phyloP scores from a whole-genome alignment of 2,113 vertebrate genomes.

The Melanocharis versteri region DNA sequence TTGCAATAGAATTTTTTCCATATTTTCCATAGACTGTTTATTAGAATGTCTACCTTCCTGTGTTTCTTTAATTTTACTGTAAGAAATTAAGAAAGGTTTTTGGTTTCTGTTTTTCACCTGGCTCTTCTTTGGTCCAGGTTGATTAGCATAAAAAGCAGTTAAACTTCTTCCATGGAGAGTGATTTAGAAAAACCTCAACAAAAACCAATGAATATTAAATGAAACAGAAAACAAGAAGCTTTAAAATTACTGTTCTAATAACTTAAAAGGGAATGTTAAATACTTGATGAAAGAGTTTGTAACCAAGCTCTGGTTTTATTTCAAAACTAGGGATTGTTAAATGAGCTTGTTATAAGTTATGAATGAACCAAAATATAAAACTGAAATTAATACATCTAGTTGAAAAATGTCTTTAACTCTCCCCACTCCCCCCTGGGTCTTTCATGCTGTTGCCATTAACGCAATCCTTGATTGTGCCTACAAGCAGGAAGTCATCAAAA shows the following conservation, averaged over 20 bases:
- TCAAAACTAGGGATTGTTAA: neutral
- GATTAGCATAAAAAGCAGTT: neutral
- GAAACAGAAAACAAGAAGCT: neutral
- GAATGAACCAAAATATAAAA: neutral
- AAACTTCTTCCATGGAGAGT: neutral
- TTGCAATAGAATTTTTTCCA: neutral
- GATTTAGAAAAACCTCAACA: rapidly evolving
- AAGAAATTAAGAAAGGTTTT: neutral
- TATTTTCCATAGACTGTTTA: neutral
- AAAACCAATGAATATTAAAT: neutral
- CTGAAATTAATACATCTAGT: neutral
- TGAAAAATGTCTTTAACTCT: neutral
- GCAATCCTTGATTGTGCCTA: neutral
- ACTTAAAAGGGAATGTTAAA: neutral
- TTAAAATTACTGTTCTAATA: neutral
- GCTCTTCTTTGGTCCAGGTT: neutral
- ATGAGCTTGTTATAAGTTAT: neutral
- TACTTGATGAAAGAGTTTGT: neutral
- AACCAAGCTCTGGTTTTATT: neutral
- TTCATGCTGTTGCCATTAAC: neutral
- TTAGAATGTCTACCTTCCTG: neutral
- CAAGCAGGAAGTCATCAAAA: neutral
- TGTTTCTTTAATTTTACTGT: neutral
- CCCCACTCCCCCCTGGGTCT: neutral
- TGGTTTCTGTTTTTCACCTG: neutral